These are phyloP conservation scores for Plotosus lineatus DNA, from an alignment of 2,113 vertebrate species.

Conservation along the genomic window DNA sequence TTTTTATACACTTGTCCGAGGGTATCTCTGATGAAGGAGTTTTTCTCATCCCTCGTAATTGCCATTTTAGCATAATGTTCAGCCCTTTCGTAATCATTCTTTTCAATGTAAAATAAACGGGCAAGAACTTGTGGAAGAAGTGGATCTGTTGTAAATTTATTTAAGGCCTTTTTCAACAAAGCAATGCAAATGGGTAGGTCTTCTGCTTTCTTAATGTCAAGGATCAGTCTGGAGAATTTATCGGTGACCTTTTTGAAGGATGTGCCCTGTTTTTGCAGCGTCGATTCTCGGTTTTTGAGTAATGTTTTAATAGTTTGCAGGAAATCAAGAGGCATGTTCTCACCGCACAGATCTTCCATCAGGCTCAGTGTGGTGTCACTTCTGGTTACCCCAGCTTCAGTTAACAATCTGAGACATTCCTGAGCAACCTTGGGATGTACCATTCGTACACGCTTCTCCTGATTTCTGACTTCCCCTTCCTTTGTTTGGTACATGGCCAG, in stretches of 20 bases:
- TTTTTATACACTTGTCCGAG: conserved; percentile 61
- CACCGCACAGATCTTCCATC: conserved; percentile 5
- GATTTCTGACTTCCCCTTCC: neutral
- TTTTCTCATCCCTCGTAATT: conserved; percentile 32
- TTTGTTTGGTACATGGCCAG: conserved; percentile 44
- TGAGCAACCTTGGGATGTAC: conserved; percentile 54
- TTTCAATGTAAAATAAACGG: conserved; percentile 48
- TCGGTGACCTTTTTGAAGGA: neutral
- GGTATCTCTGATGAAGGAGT: conserved; percentile 59
- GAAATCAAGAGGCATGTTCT: neutral
- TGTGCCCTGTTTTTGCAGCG: neutral
- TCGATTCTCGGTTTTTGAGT: conserved; percentile 51
- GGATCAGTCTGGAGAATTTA: conserved; percentile 56
- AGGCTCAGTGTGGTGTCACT: conserved; percentile 34
- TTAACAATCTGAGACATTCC: neutral
- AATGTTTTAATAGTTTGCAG: conserved; percentile 47
- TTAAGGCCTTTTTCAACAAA: conserved; percentile 37
- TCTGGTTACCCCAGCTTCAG: conserved; percentile 22
- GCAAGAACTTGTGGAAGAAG: conserved; percentile 55
- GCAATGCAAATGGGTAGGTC: fast-evolving
- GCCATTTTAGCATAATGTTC: conserved; percentile 47
- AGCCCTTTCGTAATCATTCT: conserved; percentile 26
- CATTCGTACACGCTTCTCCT: conserved; percentile 27
- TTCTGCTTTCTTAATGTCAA: neutral
- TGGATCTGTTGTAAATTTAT: neutral